phyloP scores from a whole-genome alignment of 2,113 vertebrate species.

The Crotalus helleri region DNA sequence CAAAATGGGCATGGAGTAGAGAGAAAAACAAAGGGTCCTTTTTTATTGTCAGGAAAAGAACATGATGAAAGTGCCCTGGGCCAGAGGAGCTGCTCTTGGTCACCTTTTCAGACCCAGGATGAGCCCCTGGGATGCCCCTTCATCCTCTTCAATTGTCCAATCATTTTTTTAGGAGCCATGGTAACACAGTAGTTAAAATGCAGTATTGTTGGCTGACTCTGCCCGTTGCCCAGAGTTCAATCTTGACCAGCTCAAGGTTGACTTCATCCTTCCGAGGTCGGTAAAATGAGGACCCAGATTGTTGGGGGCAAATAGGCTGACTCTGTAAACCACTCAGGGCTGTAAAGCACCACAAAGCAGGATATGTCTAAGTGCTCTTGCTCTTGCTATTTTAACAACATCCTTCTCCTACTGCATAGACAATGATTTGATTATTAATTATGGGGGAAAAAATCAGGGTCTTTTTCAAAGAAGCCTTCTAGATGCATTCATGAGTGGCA shows the following conservation, averaged over 20 bases:
- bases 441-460: neutral
- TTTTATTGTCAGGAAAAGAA: neutral
- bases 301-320: too few species aligned
- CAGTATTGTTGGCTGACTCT: neutral
- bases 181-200: neutral
- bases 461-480: neutral
- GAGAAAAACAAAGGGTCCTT: neutral
- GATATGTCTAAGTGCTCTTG: too few species aligned
- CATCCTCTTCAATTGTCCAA: fast-evolving
- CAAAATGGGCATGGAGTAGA: neutral
- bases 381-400: neutral
- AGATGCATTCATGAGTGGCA: neutral
- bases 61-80: too few species aligned
- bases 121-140: neutral
- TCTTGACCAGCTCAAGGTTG: neutral
- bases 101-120: neutral
- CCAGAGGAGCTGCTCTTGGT: neutral
- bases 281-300: too few species aligned
- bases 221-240: too few species aligned
- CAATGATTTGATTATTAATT: neutral
- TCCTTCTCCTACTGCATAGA: neutral
- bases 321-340: too few species aligned
- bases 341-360: too few species aligned
- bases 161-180: neutral
- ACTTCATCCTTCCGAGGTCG: neutral